Base-by-base conservation (phyloP, 1,140 invertebrate genomes). In the Drosophila watanabei region DNA sequence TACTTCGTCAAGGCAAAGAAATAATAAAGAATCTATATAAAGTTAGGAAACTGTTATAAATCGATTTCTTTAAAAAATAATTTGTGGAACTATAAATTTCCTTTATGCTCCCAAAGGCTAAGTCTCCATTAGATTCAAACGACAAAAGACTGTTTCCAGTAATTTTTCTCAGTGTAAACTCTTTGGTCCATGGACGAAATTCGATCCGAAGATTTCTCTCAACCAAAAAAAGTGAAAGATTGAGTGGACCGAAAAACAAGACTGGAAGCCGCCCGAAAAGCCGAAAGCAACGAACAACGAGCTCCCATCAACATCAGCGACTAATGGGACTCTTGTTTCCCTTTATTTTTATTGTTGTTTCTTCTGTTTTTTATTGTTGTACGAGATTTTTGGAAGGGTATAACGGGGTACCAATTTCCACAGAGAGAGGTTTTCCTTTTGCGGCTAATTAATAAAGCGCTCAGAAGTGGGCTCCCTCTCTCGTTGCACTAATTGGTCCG, bases 381-480 rank as follows among this genome's bases (percentile, higher is more conserved):
- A 24, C 5, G 8, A 24, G 54, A 39, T 33, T 35, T 51, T 35
- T 51, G 33, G 37, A n/a, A 66, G 37, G 46, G 46, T 20, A 59
- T 20, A 59, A 56, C 49, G 54, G 60, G 54, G 60, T 76, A 28
- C 63, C 59, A 69, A 75, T 89, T 89, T 89, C 79, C 85, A 89
- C 78, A 46, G 69, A 56, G 28, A 18, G 28, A 52, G 84, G 79
- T 89, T 89, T 89, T 89, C 70, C 82, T 39, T 58, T 58, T 54
- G n/a, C 24, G 58, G 62, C 63, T 89, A 89, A 89, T 89, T 89
- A 89, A 90, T 89, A 89, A 89, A 70, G 57, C 78, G 81, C 63
- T 83, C 78, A 39, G 54, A 79, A 79, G 73, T 82, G 73, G 75
- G 63, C 54, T n/a, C 81, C 81, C 81, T 85, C 81, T 85, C 81